phyloP scores from a whole-genome alignment of 2,113 vertebrate genomes.

The Eudyptes chrysolophus region DNA sequence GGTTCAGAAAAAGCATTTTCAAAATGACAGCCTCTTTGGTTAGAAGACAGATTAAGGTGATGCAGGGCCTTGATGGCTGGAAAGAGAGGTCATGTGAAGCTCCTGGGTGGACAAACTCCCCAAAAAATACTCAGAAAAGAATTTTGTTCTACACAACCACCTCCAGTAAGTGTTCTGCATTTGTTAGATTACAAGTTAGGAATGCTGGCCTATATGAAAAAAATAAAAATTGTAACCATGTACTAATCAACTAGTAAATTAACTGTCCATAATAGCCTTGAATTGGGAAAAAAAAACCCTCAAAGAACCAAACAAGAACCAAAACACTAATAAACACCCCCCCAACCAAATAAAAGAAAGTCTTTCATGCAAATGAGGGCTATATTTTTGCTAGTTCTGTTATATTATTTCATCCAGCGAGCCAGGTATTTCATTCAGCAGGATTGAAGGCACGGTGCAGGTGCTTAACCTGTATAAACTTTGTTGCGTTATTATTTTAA shows the following conservation, averaged over 20 bases:
- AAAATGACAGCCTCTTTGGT: neutral
- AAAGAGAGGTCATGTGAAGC: neutral
- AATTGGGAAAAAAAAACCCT: neutral
- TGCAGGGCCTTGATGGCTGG: neutral
- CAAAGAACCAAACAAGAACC: neutral
- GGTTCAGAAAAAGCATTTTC: neutral
- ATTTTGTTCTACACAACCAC: neutral
- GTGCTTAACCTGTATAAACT: neutral
- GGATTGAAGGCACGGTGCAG: neutral
- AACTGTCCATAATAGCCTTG: neutral
- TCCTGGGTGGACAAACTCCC: accelerated
- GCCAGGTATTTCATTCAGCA: neutral
- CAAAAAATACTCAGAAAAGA: neutral
- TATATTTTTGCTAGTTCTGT: neutral
- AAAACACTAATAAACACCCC: accelerated
- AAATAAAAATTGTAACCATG: accelerated
- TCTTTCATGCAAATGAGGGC: neutral
- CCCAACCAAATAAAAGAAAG: neutral
- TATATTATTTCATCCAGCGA: neutral
- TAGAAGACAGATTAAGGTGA: neutral
- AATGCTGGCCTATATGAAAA: neutral
- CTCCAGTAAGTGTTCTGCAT: neutral
- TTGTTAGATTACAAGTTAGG: neutral
- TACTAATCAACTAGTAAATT: neutral
- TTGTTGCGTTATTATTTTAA: neutral